These are phyloP conservation scores for Electrona antarctica DNA, from an alignment of 2,113 vertebrate genomes.

Conservation along the genomic window DNA sequence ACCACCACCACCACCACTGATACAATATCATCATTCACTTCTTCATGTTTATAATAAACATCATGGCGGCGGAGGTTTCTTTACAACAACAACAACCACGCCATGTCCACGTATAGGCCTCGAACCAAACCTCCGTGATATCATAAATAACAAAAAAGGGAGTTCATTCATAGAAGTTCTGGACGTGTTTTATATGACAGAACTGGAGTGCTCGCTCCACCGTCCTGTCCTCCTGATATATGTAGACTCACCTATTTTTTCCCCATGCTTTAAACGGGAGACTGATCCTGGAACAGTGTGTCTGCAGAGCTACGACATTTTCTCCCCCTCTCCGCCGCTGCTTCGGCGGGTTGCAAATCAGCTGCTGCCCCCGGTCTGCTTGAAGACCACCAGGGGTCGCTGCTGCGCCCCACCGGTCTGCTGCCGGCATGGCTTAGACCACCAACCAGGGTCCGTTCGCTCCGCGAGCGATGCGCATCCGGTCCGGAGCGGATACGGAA, in stretches of 20 bases:
- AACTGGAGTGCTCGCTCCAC: conserved; percentile 67
- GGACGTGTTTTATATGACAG: background rate
- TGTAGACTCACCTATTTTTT: background rate
- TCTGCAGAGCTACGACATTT: conserved; percentile 67
- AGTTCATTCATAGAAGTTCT: background rate
- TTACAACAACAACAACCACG: background rate
- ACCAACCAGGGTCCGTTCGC: conserved; percentile 4
- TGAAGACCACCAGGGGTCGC: too few relatives aligned
- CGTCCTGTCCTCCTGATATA: conserved; percentile 44
- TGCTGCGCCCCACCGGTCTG: too few relatives aligned
- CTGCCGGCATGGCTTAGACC: too few relatives aligned
- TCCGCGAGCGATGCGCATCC: too few relatives aligned
- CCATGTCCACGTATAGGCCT: conserved; percentile 3
- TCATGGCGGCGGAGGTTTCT: conserved; percentile 50
- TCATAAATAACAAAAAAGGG: background rate
- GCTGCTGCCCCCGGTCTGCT: conserved; percentile 33
- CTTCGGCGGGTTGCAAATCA: conserved; percentile 80
- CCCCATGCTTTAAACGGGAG: conserved; percentile 13
- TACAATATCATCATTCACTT: background rate
- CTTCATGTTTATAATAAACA: conserved; percentile 9
- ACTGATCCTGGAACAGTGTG: conserved; percentile 85
- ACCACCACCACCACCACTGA: background rate
- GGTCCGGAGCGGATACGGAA: too few relatives aligned
- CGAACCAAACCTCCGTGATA: background rate
- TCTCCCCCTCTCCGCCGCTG: conserved; percentile 66